Evolutionary conservation across 2,113 vertebrate genomes (phyloP), one percentile per base, ranked within the genome.

Genomic region (Aspiorhynchus laticeps): DNA sequence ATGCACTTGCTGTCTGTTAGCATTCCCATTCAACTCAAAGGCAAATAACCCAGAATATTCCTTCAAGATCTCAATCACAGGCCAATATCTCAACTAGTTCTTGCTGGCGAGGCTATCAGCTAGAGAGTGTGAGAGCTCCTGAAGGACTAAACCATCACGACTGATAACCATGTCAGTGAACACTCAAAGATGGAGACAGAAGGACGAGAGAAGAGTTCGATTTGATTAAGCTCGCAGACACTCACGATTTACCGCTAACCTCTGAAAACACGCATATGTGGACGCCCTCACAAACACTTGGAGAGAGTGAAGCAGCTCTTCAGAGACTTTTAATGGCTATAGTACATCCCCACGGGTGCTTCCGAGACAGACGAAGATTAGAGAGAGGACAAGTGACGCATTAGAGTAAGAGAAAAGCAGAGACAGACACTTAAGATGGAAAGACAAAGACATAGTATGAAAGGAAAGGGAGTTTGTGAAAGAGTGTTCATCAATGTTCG

Each of bases 311-410:
- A 76, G 73, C 73, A 46, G 73, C 73, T 26, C 73, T 26, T 75
- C 73, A n/a, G 38, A 15, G 73, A 76, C 38, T 43, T 76, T 48
- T 76, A 76, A 76, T 48, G 73, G 12, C 46, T 46, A 75, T 26
- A 46, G 73, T n/a, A 46, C 73, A 75, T 76, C 38, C n/a, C 73
- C 41, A 14, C 12, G n/a, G 41, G 73, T n/a, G 0, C 73, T 76
- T 76, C n/a, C 41, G 7, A 76, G n/a, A 76, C 73, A 28, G 73
- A 26, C n/a, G 3, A 76, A 76, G 73, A 46, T 83, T 84, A 77
- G 38, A 79, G 76, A 89, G 76, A 88, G 46, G 76, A 81, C 56
- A 89, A 89, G 84, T 73, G 84, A 74, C 51, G 84, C 65, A 73
- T 43, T 59, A 74, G 82, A 83, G 56, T 75, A n/a, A 48, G 82